Conservation (phyloP, 2,888 invertebrate genomes). For the Andrena minutula region DNA sequence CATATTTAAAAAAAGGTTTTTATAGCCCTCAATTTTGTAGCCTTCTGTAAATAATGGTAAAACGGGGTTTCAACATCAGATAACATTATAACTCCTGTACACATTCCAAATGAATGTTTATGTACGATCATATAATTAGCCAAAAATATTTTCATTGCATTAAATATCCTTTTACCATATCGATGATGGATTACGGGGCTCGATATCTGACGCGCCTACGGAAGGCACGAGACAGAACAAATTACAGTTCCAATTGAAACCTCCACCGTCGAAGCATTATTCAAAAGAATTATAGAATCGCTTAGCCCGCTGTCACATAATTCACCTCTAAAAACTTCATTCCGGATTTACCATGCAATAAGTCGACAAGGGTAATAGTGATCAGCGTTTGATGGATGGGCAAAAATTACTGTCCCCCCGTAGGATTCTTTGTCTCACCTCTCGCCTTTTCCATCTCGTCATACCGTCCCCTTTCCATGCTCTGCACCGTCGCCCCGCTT, state of each 20-base stretch:
- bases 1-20: too few relatives aligned
- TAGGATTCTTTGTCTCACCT: constrained; percentile 7
- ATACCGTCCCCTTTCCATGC: background rate
- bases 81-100: background rate
- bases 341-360: background rate
- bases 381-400: constrained; percentile 19
- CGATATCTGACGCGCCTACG: background rate
- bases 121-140: background rate
- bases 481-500: background rate
- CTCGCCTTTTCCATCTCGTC: background rate
- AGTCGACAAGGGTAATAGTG: background rate
- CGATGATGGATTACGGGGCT: background rate
- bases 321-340: constrained; percentile 7
- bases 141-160: background rate
- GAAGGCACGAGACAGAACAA: background rate
- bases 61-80: background rate
- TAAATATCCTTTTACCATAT: background rate
- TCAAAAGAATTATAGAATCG: background rate
- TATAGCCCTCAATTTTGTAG: too few relatives aligned
- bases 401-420: constrained; percentile 28
- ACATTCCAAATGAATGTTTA: background rate
- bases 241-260: background rate
- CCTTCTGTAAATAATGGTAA: too few relatives aligned
- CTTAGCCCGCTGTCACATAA: background rate
- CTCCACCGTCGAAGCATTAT: background rate